A percentile compares a stretch with the other conserved stretches of the same genome.
Evolutionary conservation across 1,140 invertebrate species (phyloP).

Genomic region (Cheumatopsyche charites): DNA sequence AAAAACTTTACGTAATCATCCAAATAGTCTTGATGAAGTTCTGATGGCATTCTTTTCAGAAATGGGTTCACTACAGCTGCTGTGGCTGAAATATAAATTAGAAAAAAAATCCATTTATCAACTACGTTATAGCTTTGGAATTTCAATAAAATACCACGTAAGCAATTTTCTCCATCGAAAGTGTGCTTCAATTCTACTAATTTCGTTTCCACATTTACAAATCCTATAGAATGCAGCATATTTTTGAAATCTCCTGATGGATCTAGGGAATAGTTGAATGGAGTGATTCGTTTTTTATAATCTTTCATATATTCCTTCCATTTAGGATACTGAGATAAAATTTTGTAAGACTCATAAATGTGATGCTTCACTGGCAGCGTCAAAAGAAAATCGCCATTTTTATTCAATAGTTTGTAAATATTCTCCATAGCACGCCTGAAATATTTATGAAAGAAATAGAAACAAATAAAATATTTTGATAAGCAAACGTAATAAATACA

Average conservation of each 20-base stretch:
- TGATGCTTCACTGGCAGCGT: conserved; percentile 74
- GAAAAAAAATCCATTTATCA: no score
- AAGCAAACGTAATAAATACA: no score
- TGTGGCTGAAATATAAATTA: conserved; percentile 62
- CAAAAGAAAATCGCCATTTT: conserved; percentile 72
- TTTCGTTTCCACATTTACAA: conserved; percentile 68
- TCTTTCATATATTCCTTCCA: conserved; percentile 75
- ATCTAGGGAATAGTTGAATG: conserved; percentile 67
- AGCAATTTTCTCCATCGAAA: conserved; percentile 61
- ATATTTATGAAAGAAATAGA: no score
- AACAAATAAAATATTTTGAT: no score
- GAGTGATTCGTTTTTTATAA: conserved; percentile 68
- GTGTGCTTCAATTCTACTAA: no score
- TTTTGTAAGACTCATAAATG: conserved; percentile 73
- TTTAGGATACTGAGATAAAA: conserved; percentile 63
- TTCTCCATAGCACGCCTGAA: conserved; percentile 68
- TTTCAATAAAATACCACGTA: neutral
- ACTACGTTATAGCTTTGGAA: no score
- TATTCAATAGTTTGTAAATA: conserved; percentile 67
- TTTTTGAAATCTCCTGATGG: conserved; percentile 67
- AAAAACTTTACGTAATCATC: conserved; percentile 63
- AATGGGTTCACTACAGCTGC: conserved; percentile 79
- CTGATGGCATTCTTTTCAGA: conserved; percentile 66
- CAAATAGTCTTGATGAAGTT: conserved; percentile 69
- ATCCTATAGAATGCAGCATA: conserved; percentile 70